Evolutionary conservation across 1,140 invertebrate species (phyloP).

Genomic region (Drosophila lowei): DNA sequence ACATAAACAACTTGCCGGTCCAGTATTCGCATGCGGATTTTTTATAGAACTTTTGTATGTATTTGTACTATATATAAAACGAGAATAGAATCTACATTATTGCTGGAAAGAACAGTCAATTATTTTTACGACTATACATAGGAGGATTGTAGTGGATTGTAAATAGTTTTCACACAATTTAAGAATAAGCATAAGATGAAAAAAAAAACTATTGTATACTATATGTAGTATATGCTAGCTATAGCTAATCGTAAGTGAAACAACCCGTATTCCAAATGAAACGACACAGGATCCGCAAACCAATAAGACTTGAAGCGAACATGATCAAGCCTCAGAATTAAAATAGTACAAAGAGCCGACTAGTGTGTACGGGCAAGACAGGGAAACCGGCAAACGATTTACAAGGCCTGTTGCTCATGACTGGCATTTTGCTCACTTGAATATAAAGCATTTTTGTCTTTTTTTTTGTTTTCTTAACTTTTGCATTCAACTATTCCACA

Average conservation of each 20-base stretch:
- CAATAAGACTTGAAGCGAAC: conserved; percentile 53
- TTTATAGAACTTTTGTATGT: conserved; percentile 58
- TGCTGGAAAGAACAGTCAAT: conserved; percentile 61
- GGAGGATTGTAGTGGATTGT: conserved; percentile 47
- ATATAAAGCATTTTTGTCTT: conserved; percentile 19
- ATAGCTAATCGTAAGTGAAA: conserved; percentile 24
- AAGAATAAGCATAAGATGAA: neutral
- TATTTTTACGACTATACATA: conserved; percentile 48
- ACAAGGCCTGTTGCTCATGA: conserved; percentile 23
- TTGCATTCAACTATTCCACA: conserved; percentile 25
- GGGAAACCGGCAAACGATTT: conserved; percentile 12
- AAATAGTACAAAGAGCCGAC: conserved; percentile 71
- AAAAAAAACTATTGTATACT: conserved; percentile 53
- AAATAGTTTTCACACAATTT: conserved; percentile 58
- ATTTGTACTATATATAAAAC: conserved; percentile 45
- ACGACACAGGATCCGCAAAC: conserved; percentile 27
- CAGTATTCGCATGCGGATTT: conserved; percentile 61
- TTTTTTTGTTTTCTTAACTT: conserved; percentile 6
- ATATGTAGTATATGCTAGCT: conserved; percentile 21
- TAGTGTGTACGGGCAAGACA: conserved; percentile 50
- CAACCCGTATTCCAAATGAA: conserved; percentile 38
- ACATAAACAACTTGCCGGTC: conserved; percentile 72
- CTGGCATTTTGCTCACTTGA: conserved; percentile 10
- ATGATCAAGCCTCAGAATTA: conserved; percentile 51
- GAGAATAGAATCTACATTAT: conserved; percentile 25